Evolutionary conservation across 2,888 invertebrate genomes (phyloP).

Genomic region (Falcaria lacertinaria): DNA sequence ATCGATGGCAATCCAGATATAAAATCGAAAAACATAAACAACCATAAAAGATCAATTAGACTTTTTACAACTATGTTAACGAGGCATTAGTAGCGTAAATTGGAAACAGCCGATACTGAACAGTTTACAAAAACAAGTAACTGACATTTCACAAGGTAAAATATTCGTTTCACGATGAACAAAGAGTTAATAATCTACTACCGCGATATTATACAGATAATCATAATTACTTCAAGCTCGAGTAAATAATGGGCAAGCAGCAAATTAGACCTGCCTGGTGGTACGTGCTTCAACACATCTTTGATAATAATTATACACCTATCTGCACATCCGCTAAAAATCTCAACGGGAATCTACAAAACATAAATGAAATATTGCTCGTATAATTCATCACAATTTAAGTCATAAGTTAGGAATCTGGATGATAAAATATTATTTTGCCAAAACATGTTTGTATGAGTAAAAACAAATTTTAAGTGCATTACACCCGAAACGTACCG

Average conservation of each 20-base stretch:
- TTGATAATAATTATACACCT: too few relatives aligned
- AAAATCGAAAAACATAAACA: not conserved
- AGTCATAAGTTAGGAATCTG: not conserved
- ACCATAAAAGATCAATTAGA: not conserved
- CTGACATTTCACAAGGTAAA: not conserved
- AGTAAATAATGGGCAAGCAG: constrained; percentile 24
- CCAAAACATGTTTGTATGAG: not conserved
- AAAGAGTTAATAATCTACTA: not conserved
- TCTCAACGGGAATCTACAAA: too few relatives aligned
- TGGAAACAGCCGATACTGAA: not conserved
- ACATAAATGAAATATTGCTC: too few relatives aligned
- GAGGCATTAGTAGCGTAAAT: not conserved
- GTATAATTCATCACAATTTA: not conserved
- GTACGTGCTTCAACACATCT: not conserved
- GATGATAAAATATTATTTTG: too few relatives aligned
- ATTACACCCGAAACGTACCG: constrained; percentile 17
- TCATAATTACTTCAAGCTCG: constrained; percentile 27
- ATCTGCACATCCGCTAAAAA: too few relatives aligned
- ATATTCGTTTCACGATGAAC: not conserved
- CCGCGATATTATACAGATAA: constrained; percentile 9
- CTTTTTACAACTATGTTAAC: not conserved
- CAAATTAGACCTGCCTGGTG: constrained; percentile 12
- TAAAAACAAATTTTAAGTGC: constrained; percentile 11
- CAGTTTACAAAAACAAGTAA: not conserved
- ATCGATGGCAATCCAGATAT: too few relatives aligned